phyloP scores from a whole-genome alignment of 2,797 vertebrate species.

The Heliangelus exortis region DNA sequence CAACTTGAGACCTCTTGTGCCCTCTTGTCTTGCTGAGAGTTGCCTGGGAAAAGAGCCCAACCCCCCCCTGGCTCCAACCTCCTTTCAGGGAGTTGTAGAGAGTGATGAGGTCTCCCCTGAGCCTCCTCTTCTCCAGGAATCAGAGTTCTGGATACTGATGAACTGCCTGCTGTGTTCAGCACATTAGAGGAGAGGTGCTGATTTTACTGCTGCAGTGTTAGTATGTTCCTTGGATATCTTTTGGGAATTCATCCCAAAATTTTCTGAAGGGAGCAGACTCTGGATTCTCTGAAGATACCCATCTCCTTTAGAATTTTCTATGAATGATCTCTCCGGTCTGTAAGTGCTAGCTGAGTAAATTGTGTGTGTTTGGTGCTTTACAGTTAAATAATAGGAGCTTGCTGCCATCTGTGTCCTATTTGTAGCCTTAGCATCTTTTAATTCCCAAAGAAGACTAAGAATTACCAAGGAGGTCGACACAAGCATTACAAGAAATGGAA shows the following conservation, averaged over 20 bases:
- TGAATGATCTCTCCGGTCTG: not conserved
- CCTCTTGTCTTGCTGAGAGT: too few relatives aligned
- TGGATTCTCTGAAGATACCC: not conserved
- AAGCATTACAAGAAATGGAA: not conserved
- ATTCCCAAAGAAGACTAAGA: not conserved
- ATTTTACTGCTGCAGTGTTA: not conserved
- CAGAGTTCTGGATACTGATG: not conserved
- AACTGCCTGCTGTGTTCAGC: not conserved
- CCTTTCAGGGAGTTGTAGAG: too few relatives aligned
- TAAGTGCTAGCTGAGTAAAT: not conserved
- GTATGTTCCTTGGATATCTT: not conserved
- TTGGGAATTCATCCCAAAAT: not conserved
- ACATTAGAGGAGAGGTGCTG: not conserved
- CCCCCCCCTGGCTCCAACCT: too few relatives aligned
- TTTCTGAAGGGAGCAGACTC: not conserved
- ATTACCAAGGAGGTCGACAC: not conserved
- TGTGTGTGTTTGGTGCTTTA: not conserved
- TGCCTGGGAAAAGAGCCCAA: too few relatives aligned
- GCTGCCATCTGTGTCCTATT: slow-evolving; percentile 29
- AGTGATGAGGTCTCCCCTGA: too few relatives aligned
- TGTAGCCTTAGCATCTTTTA: not conserved
- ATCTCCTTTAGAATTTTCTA: not conserved
- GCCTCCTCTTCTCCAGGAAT: too few relatives aligned
- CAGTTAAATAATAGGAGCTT: not conserved
- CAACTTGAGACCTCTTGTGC: too few relatives aligned